Conservation (phyloP, 2,113 vertebrate species). For the Pseudolaguvia tuberculata region DNA sequence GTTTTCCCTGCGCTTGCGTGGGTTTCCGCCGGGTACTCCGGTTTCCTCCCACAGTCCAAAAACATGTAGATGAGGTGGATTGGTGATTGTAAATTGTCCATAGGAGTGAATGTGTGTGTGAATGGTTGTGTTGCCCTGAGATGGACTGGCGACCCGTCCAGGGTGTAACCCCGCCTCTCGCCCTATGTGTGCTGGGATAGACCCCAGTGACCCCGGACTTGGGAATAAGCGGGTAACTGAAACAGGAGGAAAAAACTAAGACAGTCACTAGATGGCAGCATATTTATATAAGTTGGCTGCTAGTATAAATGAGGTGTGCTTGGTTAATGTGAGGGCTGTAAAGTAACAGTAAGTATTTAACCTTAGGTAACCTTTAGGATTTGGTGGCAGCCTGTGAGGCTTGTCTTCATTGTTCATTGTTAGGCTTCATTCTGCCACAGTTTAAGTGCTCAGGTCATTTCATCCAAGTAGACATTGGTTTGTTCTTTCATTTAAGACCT, state of each 20-base stretch:
- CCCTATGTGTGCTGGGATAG: no score
- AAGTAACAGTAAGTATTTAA: background rate
- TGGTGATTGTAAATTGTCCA: no score
- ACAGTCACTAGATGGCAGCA: constrained; percentile 42
- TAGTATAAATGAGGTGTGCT: background rate
- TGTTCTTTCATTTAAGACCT: background rate
- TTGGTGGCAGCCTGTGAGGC: background rate
- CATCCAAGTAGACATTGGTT: background rate
- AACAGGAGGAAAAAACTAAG: background rate
- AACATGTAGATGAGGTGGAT: no score
- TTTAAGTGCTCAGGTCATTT: background rate
- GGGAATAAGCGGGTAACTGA: background rate
- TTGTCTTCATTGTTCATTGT: background rate
- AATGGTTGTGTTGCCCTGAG: no score
- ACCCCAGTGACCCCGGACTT: no score
- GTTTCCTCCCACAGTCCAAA: no score
- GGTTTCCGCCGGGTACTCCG: no score
- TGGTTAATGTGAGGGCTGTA: background rate
- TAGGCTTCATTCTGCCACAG: background rate
- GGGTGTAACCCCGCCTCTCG: no score
- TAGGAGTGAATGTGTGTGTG: no score
- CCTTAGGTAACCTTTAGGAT: background rate
- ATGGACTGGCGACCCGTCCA: no score
- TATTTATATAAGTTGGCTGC: background rate
- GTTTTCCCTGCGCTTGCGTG: no score